Evolutionary conservation across 2,888 invertebrate species (phyloP).

Genomic region (Seira sanloemensis): DNA sequence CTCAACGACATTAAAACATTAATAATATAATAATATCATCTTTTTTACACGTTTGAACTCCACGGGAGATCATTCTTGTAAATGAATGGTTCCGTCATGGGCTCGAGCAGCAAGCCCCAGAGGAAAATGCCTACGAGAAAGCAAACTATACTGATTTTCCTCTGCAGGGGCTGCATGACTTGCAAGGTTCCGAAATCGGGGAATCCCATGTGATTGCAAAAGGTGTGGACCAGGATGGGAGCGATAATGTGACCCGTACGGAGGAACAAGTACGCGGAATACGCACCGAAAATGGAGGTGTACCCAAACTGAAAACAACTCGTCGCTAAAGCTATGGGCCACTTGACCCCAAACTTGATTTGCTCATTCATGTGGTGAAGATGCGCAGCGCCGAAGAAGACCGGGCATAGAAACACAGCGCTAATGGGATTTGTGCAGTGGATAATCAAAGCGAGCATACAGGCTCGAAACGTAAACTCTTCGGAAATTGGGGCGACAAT

Average conservation of each 20-base stretch:
- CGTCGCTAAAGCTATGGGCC: constrained; percentile 83
- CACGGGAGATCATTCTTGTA: constrained; percentile 77
- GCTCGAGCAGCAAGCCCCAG: constrained; percentile 87
- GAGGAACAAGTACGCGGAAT: constrained; percentile 93
- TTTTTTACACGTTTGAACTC: constrained; percentile 48
- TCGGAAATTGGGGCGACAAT: constrained; percentile 95
- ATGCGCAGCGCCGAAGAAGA: constrained; percentile 96
- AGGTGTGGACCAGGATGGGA: constrained; percentile 91
- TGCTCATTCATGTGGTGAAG: constrained; percentile 93
- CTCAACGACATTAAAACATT: no score
- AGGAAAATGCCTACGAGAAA: constrained; percentile 85
- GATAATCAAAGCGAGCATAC: constrained; percentile 93
- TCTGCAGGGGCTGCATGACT: constrained; percentile 78
- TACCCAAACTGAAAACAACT: constrained; percentile 93
- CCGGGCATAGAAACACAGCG: constrained; percentile 89
- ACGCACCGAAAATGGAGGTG: constrained; percentile 94
- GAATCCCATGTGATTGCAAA: constrained; percentile 98
- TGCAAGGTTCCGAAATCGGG: constrained; percentile 88
- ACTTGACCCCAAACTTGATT: constrained; percentile 83
- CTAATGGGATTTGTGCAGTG: constrained; percentile 86
- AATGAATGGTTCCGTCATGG: constrained; percentile 84
- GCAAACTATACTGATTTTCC: constrained; percentile 81
- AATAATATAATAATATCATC: no score
- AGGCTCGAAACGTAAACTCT: constrained; percentile 96
- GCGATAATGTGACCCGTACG: constrained; percentile 93